Percentiles rank a stretch among this genome's conserved stretches.
Conservation (phyloP, 2,113 vertebrate species). For the Aythya baeri region DNA sequence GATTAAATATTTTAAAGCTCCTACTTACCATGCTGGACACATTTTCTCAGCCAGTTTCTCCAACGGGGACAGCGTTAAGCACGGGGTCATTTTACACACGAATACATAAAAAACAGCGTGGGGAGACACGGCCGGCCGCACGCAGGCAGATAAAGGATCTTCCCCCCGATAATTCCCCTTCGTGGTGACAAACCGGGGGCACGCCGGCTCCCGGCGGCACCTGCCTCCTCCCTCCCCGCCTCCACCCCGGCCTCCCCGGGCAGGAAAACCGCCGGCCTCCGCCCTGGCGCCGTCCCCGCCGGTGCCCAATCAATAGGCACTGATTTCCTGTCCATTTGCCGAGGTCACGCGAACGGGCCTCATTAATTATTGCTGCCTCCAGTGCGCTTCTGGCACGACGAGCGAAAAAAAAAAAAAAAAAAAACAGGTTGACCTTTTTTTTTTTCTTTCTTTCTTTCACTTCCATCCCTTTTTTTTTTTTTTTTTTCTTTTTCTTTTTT, state of each 20-base stretch:
- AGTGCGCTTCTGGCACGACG: constrained; percentile 87
- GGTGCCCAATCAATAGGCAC: constrained; percentile 94
- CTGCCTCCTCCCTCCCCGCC: constrained; percentile 24
- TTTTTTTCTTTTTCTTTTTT: constrained; percentile 58
- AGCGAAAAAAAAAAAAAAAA: constrained; percentile 85
- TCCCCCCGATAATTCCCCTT: not conserved
- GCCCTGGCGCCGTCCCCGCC: constrained; percentile 91
- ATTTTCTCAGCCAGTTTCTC: constrained; percentile 56
- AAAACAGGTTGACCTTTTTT: constrained; percentile 85
- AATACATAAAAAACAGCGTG: constrained; percentile 27
- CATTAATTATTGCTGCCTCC: constrained; percentile 99
- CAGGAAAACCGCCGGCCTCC: constrained; percentile 96
- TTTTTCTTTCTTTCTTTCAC: not conserved
- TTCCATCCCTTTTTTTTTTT: constrained; percentile 43
- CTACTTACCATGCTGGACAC: constrained; percentile 68
- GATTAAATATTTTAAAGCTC: constrained; percentile 70
- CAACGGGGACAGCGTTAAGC: constrained; percentile 42
- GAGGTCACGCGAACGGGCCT: constrained; percentile 90
- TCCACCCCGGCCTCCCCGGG: constrained; percentile 42
- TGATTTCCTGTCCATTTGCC: constrained; percentile 99
- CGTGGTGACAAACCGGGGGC: not conserved
- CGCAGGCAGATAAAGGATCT: not conserved
- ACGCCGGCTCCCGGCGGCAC: constrained; percentile 71
- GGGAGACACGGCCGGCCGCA: not conserved
- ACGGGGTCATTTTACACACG: constrained; percentile 39